Base-by-base conservation (phyloP, 2,113 vertebrate genomes). In the Cinclus mexicanus region DNA sequence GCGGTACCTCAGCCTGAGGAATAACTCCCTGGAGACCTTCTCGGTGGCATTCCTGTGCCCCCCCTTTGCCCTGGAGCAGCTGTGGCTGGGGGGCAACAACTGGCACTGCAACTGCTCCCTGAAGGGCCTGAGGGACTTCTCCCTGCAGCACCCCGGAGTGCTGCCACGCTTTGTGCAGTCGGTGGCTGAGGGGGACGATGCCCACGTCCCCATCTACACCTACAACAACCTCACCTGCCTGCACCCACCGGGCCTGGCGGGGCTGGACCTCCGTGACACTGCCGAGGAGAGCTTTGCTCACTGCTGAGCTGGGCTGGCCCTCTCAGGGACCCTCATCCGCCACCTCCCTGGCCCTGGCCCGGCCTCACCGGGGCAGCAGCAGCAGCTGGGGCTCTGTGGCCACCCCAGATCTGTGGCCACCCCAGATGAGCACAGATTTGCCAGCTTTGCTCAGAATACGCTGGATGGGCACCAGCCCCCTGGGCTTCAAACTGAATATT, bases 141-240 rank as follows among this genome's bases (percentile, higher is more conserved):
- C 98, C 53, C 83, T 98, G 91, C 97, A 94, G 80, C 98, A 98
- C 49, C 98, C 98, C 0, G 49, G 72, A 0, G 97, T 98, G 21
- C 98, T 99, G 23, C 99, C 99, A 3, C 98, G 99, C 52, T 98
- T 98, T 3, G 97, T 99, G 37, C 98, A 98, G 95, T 98, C 98
- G 1, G 89, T 98, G 42, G 97, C 97, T 0, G 99, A 99, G 74
- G 98, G 98, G 5, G 99, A 99, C 1, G 98, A 99, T 59, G 81
- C 96, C 57, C 98, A 98, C 12, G 57, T 94, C 2, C 98, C 98
- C 0, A 49, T 98, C 46, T 98, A 98, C 46, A 97, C 98, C 59
- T 98, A 98, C 96, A 99, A 99, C 97, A 99, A 99, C 83, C 98
- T 99, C 94, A 99, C 99, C 63, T 99, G 99, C 65, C 97, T 91